A percentile compares a stretch with the other conserved stretches of the same genome.
phyloP scores from a whole-genome alignment of 2,113 vertebrate genomes.

The Ariopsis seemanni region DNA sequence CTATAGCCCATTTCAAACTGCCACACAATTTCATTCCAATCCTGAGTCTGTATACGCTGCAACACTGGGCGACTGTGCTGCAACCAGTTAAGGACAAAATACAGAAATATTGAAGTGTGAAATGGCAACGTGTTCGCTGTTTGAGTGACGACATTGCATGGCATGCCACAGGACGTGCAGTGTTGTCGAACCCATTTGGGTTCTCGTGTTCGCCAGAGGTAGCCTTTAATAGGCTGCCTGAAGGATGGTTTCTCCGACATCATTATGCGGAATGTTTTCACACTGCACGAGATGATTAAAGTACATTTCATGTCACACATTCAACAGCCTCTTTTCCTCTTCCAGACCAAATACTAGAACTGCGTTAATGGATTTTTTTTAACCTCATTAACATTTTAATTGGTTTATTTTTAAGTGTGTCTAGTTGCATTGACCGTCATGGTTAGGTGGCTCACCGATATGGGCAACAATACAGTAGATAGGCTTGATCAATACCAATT shows the following conservation, averaged over 20 bases:
- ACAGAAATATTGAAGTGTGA: background rate
- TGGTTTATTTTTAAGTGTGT: background rate
- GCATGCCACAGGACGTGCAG: background rate
- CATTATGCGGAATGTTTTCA: background rate
- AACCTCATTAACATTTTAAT: background rate
- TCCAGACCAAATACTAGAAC: background rate
- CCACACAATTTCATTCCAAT: background rate
- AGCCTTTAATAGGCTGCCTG: conserved; percentile 9
- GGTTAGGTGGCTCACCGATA: conserved; percentile 8
- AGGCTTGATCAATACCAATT: conserved; percentile 40
- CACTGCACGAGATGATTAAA: background rate
- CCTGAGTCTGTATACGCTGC: background rate
- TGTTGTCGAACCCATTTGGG: background rate
- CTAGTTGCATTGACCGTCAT: background rate
- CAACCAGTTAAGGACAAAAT: background rate
- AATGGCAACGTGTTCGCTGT: background rate
- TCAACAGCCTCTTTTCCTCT: background rate
- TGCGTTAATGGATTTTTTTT: background rate
- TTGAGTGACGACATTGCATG: background rate
- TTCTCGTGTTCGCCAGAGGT: background rate
- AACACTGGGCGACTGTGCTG: background rate
- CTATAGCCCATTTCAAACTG: background rate
- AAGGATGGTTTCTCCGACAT: background rate
- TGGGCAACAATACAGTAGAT: conserved; percentile 29
- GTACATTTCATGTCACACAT: background rate